Conservation (phyloP, 2,888 invertebrate genomes). For the Rotaria magnacalcarata region DNA sequence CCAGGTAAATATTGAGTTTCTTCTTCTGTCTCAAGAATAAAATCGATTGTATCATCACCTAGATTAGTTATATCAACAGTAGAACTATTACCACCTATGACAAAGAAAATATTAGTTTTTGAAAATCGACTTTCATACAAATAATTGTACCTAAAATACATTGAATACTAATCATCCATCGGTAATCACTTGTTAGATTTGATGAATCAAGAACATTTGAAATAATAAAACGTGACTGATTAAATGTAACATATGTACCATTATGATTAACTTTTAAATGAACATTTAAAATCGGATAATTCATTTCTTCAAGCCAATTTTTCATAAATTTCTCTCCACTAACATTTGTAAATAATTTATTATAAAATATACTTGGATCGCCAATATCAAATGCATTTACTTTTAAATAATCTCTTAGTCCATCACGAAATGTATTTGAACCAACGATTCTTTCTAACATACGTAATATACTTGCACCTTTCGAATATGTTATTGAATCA, state of each 20-base stretch:
- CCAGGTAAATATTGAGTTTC: not conserved
- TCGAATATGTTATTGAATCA: conserved; percentile 44
- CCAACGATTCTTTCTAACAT: conserved; percentile 45
- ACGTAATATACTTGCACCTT: conserved; percentile 42
- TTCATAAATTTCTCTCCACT: conserved; percentile 41
- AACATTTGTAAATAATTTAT: conserved; percentile 39
- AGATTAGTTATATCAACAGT: not conserved
- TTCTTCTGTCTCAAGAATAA: conserved; percentile 31
- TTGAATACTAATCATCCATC: not conserved
- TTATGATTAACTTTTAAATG: not conserved
- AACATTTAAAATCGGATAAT: conserved; percentile 43
- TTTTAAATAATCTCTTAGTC: conserved; percentile 41
- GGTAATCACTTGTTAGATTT: not conserved
- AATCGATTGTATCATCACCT: conserved; percentile 36
- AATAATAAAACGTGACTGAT: conserved; percentile 40
- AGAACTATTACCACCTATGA: not conserved
- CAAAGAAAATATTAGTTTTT: not conserved
- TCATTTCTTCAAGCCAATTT: conserved; percentile 44
- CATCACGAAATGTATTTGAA: conserved; percentile 38
- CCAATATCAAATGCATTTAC: conserved; percentile 38
- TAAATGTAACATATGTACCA: conserved; percentile 39
- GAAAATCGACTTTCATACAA: not conserved
- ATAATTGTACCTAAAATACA: conserved; percentile 9
- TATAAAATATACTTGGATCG: conserved; percentile 39
- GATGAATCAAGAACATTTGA: conserved; percentile 20